These are phyloP conservation scores for Whitmania pigra DNA, from an alignment of 1,140 invertebrate species.

Conservation along the genomic window DNA sequence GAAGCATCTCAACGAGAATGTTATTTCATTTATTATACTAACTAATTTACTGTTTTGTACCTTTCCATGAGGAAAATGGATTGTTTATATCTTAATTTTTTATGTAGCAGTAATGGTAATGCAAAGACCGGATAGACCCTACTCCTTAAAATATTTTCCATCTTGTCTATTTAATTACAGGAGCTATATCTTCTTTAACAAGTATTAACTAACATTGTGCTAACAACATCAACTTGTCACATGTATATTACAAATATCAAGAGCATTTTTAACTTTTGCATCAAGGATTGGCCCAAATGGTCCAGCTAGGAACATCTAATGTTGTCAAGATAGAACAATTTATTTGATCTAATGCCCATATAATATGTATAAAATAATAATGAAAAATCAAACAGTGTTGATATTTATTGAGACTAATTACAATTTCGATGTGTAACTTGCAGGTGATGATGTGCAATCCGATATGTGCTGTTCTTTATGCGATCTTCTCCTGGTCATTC, in stretches of 20 bases:
- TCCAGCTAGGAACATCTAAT: background rate
- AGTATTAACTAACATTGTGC: background rate
- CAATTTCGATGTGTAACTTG: conserved; percentile 30
- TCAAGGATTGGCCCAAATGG: conserved; percentile 11
- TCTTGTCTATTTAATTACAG: background rate
- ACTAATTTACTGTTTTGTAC: no score
- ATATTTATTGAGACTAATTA: background rate
- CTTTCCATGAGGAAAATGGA: no score
- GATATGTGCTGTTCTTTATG: conserved; percentile 69
- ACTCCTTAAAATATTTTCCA: no score
- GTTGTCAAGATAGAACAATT: background rate
- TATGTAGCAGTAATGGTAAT: no score
- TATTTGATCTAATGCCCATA: conserved; percentile 25
- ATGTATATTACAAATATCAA: background rate
- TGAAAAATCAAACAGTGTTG: no score
- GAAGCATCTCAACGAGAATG: no score
- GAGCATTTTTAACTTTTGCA: background rate
- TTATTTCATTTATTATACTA: no score
- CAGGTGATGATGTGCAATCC: conserved; percentile 81
- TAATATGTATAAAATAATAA: no score
- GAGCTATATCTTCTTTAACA: no score
- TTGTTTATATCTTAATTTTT: no score
- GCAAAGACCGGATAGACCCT: no score
- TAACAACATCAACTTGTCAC: background rate
- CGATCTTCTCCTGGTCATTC: conserved; percentile 68